Evolutionary conservation across 2,113 vertebrate species (phyloP), one percentile per base, ranked within the genome.

Genomic region (Antigone vipio): DNA sequence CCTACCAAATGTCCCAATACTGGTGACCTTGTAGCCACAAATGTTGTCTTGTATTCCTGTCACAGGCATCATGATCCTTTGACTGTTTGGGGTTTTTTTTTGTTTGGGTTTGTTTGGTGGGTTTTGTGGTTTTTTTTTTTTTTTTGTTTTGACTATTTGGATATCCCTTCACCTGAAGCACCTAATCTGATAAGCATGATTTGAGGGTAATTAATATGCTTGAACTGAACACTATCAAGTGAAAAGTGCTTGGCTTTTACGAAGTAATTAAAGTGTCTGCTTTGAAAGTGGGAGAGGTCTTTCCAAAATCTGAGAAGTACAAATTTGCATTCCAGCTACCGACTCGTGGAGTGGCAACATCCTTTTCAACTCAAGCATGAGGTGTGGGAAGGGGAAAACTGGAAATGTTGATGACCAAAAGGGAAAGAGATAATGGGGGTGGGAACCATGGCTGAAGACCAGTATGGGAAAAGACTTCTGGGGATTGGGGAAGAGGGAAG

Each of bases 151-250:
- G 44, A 50, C 29, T 68, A 1, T 52, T 58, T 59, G 32, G 3
- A 15, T 73, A 17, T 32, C 56, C 34, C 13, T 75, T 87, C 22
- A n/a, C 52, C 38, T 68, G 49, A 64, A 56, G 32, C 23, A 71
- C 22, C 22, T 75, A 6, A 66, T 66, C 44, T 60, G 82, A 35
- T 75, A 52, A 82, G 52, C 14, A 5, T 27, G 58, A 53, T 15
- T 35, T 60, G 53, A 53, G n/a, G 17, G n/a, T 35, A 18, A 63
- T 87, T 56, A 6, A 26, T 38, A 3, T n/a, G 19, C 38, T 45
- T 0, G 0, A 76, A 56, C 23, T 15, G 15, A 93, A 49, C 17
- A 7, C 38, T n/a, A 2, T 26, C 14, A 64, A 35, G n/a, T 34
- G 27, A n/a, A 53, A 32, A 19, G 30, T 29, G 34, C 15, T 53